A percentile compares a stretch with the other conserved stretches of the same genome.
Conservation (phyloP, 2,888 invertebrate genomes). For the Theretra japonica region DNA sequence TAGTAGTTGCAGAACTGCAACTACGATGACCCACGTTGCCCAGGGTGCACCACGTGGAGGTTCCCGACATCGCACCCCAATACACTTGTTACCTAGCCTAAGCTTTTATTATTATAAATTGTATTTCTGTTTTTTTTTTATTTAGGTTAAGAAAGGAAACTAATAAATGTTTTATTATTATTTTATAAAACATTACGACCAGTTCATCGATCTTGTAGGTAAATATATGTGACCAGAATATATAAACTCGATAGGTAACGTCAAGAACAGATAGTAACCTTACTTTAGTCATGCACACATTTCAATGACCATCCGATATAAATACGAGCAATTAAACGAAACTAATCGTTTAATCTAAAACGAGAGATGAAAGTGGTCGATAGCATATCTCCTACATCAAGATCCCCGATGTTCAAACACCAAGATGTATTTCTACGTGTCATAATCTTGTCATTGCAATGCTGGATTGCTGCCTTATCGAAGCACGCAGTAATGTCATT, state of each 20-base stretch:
- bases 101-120: no score
- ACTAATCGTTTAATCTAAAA: slow-evolving; percentile 79
- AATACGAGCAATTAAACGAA: slow-evolving; percentile 79
- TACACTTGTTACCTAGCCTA: no score
- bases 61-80: no score
- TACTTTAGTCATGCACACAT: slow-evolving; percentile 69
- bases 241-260: background rate
- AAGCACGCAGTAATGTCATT: slow-evolving; percentile 27
- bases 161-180: no score
- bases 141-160: no score
- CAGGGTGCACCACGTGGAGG: no score
- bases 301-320: slow-evolving; percentile 69
- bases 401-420: slow-evolving; percentile 49
- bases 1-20: no score
- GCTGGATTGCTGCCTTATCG: slow-evolving; percentile 46
- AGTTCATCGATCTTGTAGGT: background rate
- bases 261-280: slow-evolving; percentile 49
- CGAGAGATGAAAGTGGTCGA: slow-evolving; percentile 80
- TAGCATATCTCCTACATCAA: slow-evolving; percentile 61
- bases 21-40: no score
- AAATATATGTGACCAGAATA: background rate
- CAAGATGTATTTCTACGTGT: slow-evolving; percentile 61
- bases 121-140: no score
- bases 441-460: slow-evolving; percentile 67
- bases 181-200: no score